Conservation (phyloP, 2,113 vertebrate genomes). For the Lynx canadensis region DNA sequence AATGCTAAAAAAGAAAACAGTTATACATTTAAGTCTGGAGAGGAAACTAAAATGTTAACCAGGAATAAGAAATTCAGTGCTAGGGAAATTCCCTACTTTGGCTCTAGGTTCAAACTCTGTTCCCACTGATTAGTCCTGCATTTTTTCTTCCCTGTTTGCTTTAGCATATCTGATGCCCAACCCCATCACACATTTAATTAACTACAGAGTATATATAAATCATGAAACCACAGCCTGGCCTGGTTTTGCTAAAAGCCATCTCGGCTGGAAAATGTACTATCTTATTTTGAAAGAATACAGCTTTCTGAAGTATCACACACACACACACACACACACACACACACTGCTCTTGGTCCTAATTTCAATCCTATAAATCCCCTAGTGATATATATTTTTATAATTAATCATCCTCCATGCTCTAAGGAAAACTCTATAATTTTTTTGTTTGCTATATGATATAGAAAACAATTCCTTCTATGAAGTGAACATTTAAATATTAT, state of each 20-base stretch:
- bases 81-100: slow-evolving; percentile 61
- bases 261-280: not conserved
- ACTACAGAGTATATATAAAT: not conserved
- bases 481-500: not conserved
- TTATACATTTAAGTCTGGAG: not conserved
- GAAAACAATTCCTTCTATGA: slow-evolving; percentile 3
- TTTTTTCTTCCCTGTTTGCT: slow-evolving; percentile 56
- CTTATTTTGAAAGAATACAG: not conserved
- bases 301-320: not conserved
- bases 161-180: slow-evolving; percentile 29
- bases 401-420: not conserved
- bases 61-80: slow-evolving; percentile 53
- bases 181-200: not conserved
- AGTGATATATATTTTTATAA: not conserved
- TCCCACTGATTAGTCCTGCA: not conserved
- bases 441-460: not conserved
- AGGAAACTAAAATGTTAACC: slow-evolving; percentile 60
- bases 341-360: not conserved
- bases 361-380: not conserved
- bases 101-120: slow-evolving; percentile 8
- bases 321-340: not conserved
- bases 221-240: not conserved
- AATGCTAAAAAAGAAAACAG: not conserved
- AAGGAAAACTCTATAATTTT: not conserved
- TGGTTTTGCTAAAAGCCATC: not conserved